Evolutionary conservation across 2,888 invertebrate genomes (phyloP).

Genomic region (Cryptocheilus praepositus): DNA sequence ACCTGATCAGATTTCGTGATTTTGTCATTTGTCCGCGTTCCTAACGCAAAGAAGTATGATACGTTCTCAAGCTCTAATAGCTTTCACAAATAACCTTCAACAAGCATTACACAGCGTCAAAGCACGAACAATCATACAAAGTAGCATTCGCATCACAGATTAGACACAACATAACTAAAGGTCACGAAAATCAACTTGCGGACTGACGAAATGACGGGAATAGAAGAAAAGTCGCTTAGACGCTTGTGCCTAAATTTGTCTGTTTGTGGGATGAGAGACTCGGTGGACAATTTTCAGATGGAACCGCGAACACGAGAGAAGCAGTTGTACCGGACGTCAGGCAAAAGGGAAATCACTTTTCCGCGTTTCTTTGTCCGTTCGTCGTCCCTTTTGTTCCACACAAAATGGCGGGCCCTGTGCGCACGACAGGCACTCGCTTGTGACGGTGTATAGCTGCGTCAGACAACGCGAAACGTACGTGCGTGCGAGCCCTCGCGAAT

Average conservation of each 20-base stretch:
- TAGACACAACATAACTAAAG: conserved; percentile 35
- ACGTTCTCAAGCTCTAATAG: no score
- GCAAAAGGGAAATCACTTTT: conserved; percentile 37
- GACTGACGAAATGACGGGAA: neutral
- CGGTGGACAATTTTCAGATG: conserved; percentile 28
- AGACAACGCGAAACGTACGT: conserved; percentile 1
- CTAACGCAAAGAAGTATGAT: no score
- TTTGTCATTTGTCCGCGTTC: no score
- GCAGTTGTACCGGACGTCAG: conserved; percentile 30
- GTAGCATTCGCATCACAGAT: conserved; percentile 27
- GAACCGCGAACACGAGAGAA: neutral
- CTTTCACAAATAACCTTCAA: no score
- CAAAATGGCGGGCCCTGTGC: neutral
- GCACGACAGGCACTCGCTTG: no score
- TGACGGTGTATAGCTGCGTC: neutral
- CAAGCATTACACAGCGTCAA: no score
- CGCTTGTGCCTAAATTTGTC: conserved; percentile 18
- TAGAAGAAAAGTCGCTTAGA: conserved; percentile 26
- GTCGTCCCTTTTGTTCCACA: conserved; percentile 20
- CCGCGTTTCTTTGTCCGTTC: conserved; percentile 21
- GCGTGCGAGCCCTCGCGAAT: conserved; percentile 18
- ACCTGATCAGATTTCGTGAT: no score
- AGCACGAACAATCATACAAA: no score
- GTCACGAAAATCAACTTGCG: no score
- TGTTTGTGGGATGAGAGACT: no score